phyloP scores from a whole-genome alignment of 2,888 invertebrate genomes.

The Pharmacophagus antenor region DNA sequence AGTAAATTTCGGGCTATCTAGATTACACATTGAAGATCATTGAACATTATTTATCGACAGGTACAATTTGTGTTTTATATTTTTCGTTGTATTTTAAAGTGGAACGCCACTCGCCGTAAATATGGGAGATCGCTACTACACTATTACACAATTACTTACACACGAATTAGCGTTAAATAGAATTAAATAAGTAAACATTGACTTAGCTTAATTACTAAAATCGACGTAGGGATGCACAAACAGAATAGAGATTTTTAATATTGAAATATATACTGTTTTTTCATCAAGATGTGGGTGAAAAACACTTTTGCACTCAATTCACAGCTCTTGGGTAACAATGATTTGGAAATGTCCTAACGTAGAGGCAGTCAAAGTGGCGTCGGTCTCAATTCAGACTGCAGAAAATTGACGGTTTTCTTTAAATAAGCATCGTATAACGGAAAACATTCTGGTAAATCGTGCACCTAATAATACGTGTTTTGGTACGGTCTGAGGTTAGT shows the following conservation, averaged over 20 bases:
- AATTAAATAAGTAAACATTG: conserved; percentile 80
- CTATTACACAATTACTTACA: conserved; percentile 77
- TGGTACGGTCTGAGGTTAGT: conserved; percentile 79
- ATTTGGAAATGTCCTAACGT: conserved; percentile 5
- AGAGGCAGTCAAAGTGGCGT: conserved; percentile 8
- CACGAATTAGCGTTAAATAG: conserved; percentile 76
- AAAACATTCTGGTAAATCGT: conserved; percentile 37
- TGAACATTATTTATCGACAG: neutral
- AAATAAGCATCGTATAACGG: conserved; percentile 7
- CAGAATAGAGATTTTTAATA: conserved; percentile 47
- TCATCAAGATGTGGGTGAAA: conserved; percentile 10
- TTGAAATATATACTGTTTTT: conserved; percentile 6
- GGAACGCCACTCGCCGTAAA: conserved; percentile 70
- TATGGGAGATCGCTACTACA: conserved; percentile 79
- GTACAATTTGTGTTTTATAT: conserved; percentile 17
- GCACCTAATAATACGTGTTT: conserved; percentile 71
- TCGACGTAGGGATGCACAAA: conserved; percentile 55
- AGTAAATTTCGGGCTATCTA: conserved; percentile 17
- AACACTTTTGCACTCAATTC: conserved; percentile 24
- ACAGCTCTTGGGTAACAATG: conserved; percentile 23
- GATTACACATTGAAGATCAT: neutral
- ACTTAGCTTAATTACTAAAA: conserved; percentile 79
- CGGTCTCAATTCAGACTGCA: neutral
- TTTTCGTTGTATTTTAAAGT: conserved; percentile 74
- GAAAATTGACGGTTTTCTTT: neutral